Base-by-base conservation (phyloP, 2,113 vertebrate species). In the Syngnathus typhle region DNA sequence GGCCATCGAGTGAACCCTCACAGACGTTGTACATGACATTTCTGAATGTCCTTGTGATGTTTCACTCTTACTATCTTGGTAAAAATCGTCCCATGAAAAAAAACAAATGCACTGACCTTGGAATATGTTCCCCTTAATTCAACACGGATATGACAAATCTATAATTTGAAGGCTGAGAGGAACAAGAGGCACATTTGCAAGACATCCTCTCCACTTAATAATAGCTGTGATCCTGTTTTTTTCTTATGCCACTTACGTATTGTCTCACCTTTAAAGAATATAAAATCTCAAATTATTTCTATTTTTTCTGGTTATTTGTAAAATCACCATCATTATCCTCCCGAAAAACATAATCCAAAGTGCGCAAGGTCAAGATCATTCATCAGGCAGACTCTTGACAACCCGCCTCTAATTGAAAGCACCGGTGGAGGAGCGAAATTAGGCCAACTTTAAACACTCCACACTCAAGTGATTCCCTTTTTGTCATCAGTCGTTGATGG, bases 341-440 rank as follows among this genome's bases (percentile, higher is more conserved):
- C 10, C 11, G 8, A 12, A 56, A 56, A 56, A 32, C 5, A 56
- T 27, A 27, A 15, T 56, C 11, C 12, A 21, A 23, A 9, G n/a
- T 23, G 11, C 4, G 51, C 15, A 56, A 56, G 61, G 62, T 71
- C 64, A 72, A 64, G 43, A 75, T 74, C 56, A 74, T 76, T 83
- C 61, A 32, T 77, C 77, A 78, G 46, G 60, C 43, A 36, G 67
- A 52, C 68, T 69, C 63, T 60, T 64, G 74, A 72, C 65, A 56
- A 60, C 41, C 73, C 71, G 65, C 60, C 67, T 74, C 69, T 71
- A 71, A 81, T 56, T 79, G 74, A 84, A 76, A 81, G 79, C 76
- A 79, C 67, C 64, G 52, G 46, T 9, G 58, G 74, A 75, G 62
- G 67, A 70, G n/a, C 66, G 73, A 69, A 82, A 81, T 64, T 69